Conservation (phyloP, 2,113 vertebrate species). For the Arenaria interpres region DNA sequence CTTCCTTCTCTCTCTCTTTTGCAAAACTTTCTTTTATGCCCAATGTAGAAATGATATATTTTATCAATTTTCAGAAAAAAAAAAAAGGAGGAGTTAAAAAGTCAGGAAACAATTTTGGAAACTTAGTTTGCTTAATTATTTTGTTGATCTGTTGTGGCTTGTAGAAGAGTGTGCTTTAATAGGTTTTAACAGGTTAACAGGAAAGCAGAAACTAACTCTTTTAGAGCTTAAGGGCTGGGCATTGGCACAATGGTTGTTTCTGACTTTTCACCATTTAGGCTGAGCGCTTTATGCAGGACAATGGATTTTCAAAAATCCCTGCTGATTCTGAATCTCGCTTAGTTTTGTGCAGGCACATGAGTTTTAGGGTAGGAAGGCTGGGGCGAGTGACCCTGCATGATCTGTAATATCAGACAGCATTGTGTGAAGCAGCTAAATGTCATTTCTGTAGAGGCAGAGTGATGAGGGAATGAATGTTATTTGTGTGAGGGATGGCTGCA, state of each 20-base stretch:
- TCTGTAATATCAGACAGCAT: constrained; percentile 38
- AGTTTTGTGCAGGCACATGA: background rate
- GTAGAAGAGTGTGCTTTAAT: constrained; percentile 28
- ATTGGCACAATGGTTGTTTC: background rate
- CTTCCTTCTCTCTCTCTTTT: background rate
- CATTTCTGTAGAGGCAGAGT: constrained; percentile 11
- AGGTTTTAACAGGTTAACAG: background rate
- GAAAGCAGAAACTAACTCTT: constrained; percentile 28
- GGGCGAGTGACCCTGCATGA: constrained; percentile 8
- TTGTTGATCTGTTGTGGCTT: background rate
- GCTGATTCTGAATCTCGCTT: background rate
- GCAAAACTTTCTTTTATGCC: too few species aligned
- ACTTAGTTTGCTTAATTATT: constrained; percentile 27
- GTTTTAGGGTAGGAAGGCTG: background rate
- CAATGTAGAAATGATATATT: too few species aligned
- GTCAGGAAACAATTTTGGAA: constrained; percentile 35
- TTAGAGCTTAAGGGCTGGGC: background rate
- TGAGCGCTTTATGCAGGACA: background rate
- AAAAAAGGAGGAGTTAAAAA: background rate
- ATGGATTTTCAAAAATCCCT: constrained; percentile 46
- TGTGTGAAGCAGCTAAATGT: constrained; percentile 51
- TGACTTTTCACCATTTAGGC: background rate
- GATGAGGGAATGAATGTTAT: constrained; percentile 28
- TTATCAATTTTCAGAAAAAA: background rate
- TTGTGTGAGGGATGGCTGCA: constrained; percentile 12